Conservation (phyloP, 2,113 vertebrate genomes). For the Heterotilapia buettikoferi region DNA sequence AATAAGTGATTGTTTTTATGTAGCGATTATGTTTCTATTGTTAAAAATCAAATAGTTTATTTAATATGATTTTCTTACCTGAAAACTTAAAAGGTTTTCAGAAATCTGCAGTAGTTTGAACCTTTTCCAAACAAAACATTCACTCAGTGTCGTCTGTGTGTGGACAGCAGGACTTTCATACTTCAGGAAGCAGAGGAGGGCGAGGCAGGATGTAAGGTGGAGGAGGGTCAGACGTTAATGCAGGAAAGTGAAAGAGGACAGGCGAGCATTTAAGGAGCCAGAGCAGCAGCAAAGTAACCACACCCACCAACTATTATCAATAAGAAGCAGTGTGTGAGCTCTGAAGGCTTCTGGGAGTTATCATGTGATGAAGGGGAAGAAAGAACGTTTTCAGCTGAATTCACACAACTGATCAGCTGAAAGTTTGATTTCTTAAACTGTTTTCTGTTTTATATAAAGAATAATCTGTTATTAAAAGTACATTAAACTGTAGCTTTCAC, state of each 20-base stretch:
- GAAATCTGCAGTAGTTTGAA: not conserved
- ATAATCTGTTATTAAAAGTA: accelerated
- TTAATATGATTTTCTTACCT: accelerated
- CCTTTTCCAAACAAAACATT: not conserved
- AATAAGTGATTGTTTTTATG: not conserved
- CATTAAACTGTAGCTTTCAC: not conserved
- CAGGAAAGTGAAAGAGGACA: not conserved
- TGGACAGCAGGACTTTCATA: not conserved
- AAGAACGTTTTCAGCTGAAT: accelerated
- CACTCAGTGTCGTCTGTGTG: accelerated
- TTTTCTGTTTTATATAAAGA: not conserved
- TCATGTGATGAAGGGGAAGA: not conserved
- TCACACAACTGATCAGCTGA: not conserved
- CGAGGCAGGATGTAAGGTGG: not conserved
- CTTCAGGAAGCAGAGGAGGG: not conserved
- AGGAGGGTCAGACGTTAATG: accelerated
- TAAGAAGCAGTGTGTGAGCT: not conserved
- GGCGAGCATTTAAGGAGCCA: not conserved
- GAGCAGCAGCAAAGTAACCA: not conserved
- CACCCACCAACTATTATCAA: not conserved
- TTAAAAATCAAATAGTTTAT: not conserved
- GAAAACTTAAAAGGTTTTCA: not conserved
- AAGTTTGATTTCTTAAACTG: no score
- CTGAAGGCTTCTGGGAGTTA: accelerated
- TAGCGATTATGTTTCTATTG: not conserved